Evolutionary conservation across 1,140 invertebrate genomes (phyloP), one percentile per base, ranked within the genome.

Genomic region (Drosophila tani): DNA sequence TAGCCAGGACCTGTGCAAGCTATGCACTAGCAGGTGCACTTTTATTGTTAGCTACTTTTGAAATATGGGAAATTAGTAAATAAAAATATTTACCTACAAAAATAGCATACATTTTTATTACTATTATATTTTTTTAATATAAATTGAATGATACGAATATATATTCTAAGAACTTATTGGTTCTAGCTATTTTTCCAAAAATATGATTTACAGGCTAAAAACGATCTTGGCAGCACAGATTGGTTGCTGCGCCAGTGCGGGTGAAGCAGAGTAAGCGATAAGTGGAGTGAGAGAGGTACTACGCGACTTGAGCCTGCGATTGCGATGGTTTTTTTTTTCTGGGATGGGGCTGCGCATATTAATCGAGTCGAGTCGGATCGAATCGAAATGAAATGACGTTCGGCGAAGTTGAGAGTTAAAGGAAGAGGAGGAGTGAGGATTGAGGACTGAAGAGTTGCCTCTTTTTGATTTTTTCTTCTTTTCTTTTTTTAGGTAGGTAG

Each of bases 341-440:
- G 17, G 75, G 74, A 50, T 64, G 77, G 75, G 50, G 75, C 53
- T 71, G 83, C 80, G 83, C 80, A 87, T 87, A 87, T 88, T 87
- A 87, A 87, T 87, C 83, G 83, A 87, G 75, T 80, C 77, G 83
- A 80, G 71, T 69, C 81, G 81, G 69, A 86, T 65, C 60, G 79
- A 76, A 88, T 80, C 57, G 64, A 80, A 86, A 73, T 87, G 60
- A 87, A 87, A 83, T 83, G 81, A 79, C 67, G 73, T 83, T 81
- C 27, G 45, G 68, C 45, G 32, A 17, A 57, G 59, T 51, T 60
- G 63, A 80, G 73, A 43, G 55, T 35, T 43, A 71, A 49, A 38
- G 59, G 56, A 53, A 27, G 19, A 19, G 45, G 11, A 27, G 55
- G 38, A 21, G 55, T 45, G 55, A 45, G 53, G 64, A 47, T 40